Evolutionary conservation across 2,888 invertebrate species (phyloP).

Genomic region (Crioceris asparagi): DNA sequence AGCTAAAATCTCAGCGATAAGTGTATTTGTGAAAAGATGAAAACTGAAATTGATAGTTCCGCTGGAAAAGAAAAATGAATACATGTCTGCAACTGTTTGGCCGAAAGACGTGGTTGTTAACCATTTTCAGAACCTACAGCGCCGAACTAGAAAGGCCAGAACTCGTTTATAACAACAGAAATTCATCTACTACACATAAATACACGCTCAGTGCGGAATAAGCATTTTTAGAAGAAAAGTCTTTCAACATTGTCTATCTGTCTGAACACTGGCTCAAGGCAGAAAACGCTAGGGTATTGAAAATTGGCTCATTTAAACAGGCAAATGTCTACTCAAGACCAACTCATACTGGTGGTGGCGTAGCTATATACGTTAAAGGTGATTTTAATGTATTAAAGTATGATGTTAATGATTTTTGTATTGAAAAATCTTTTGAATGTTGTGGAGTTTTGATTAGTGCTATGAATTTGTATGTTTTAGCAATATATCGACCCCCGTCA

Average conservation of each 20-base stretch:
- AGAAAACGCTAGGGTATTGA: not conserved
- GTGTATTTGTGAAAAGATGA: not conserved
- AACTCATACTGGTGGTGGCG: too few relatives aligned
- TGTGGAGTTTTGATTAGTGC: too few relatives aligned
- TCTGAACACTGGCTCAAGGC: constrained; percentile 2
- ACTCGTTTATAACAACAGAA: not conserved
- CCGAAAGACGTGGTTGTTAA: not conserved
- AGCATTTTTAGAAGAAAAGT: constrained; percentile 3
- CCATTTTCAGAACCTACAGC: not conserved
- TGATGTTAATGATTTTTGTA: not conserved
- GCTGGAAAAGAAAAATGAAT: not conserved
- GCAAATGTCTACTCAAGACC: not conserved
- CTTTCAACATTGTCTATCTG: constrained; percentile 1
- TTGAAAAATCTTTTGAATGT: too few relatives aligned
- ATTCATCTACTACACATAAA: constrained; percentile 3
- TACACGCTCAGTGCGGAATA: constrained; percentile 3
- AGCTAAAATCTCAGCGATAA: not conserved
- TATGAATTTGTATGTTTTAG: too few relatives aligned
- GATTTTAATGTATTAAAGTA: not conserved
- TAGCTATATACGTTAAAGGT: too few relatives aligned
- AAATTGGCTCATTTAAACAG: not conserved
- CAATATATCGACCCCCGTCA: not conserved
- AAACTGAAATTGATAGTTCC: not conserved
- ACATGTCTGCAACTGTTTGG: not conserved
- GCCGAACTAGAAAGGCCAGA: not conserved